Base-by-base conservation (phyloP, 2,888 invertebrate species). In the Spilosoma lubricipeda region DNA sequence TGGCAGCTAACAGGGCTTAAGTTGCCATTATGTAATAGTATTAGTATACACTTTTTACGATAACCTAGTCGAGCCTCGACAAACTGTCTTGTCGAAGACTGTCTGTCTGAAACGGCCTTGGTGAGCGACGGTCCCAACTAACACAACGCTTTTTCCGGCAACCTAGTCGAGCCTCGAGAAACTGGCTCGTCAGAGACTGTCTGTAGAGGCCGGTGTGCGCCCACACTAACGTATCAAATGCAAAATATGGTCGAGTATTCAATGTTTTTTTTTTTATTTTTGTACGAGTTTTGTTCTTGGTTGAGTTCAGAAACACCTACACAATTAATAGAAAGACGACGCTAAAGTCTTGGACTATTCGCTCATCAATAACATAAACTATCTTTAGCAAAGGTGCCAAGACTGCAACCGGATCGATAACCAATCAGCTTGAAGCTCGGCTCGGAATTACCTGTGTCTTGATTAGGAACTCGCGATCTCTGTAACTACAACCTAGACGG, bases 401-500 rank as follows among this genome's bases (percentile, higher is more conserved):
- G 86, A 88, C 87, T 88, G 89, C 87, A 86, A 59, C 74, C 79
- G 86, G 93, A 88, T 95, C 95, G 94, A 95, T 95, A 95, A 88
- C 93, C 94, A 95, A 95, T 95, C 95, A 94, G 91, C 83, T 79
- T 39, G 73, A 76, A 78, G 75, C 79, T 20, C 74, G 75, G 77
- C 79, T 84, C 87, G 85, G 89, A 90, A 91, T 92, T 93, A 93
- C 93, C 92, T 92, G 90, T 56, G 82, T 82, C 86, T 88, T 93
- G 93, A 94, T 94, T 94, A 93, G 92, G 89, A 88, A 87, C 88
- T 86, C 86, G 90, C 90, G 89, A 91, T 90, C 89, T 88, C 89
- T 88, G 85, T 81, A 87, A 84, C 81, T 81, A 81, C 81, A 77
- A 77, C 79, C 80, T 80, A 85, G 87, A 88, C 85, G 84, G 87